Evolutionary conservation across 2,888 invertebrate species (phyloP).

Genomic region (Herminia tarsipennalis): DNA sequence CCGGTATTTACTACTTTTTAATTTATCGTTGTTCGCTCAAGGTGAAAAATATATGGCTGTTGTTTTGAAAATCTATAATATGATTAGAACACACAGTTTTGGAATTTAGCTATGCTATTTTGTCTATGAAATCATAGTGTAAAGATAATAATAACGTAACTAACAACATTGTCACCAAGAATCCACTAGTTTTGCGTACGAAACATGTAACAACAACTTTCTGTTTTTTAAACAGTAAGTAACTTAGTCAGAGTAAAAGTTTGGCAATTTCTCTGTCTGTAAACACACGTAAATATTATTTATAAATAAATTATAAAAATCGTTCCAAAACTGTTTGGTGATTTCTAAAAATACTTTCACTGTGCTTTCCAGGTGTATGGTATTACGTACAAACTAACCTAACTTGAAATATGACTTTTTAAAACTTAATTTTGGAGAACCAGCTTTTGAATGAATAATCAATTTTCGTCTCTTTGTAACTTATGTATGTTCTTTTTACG

Average conservation of each 20-base stretch:
- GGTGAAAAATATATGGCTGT: not conserved
- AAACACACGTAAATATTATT: constrained; percentile 17
- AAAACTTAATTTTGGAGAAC: not conserved
- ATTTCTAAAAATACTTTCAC: constrained; percentile 45
- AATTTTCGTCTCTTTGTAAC: too few relatives aligned
- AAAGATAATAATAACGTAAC: too few relatives aligned
- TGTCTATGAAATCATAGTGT: too few relatives aligned
- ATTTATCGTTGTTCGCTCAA: not conserved
- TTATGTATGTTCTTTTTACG: too few relatives aligned
- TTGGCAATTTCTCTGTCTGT: constrained; percentile 4
- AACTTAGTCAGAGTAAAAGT: constrained; percentile 24
- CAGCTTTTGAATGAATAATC: not conserved
- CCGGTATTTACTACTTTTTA: not conserved
- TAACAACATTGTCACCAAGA: too few relatives aligned
- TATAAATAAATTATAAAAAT: constrained; percentile 33
- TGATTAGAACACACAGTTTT: too few relatives aligned
- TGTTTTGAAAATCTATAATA: too few relatives aligned
- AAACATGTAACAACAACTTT: too few relatives aligned
- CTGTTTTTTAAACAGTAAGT: not conserved
- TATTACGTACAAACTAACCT: too few relatives aligned
- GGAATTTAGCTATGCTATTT: too few relatives aligned
- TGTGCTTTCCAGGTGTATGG: constrained; percentile 25
- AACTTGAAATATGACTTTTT: constrained; percentile 17
- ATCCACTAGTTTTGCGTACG: too few relatives aligned
- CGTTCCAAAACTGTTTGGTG: constrained; percentile 29